Base-by-base conservation (phyloP, 2,797 vertebrate species). In the Poecilia wingei region DNA sequence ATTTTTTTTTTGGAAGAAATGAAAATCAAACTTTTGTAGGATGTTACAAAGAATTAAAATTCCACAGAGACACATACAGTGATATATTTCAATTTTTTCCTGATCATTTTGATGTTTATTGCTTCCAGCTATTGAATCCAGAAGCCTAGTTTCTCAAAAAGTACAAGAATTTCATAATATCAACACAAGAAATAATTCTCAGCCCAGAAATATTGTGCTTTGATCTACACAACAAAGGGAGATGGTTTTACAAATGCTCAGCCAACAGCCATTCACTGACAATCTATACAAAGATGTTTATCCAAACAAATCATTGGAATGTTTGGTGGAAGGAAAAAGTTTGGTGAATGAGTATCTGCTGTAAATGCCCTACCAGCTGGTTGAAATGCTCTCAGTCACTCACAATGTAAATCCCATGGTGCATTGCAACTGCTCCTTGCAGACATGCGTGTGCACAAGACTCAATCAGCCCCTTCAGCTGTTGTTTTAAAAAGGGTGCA, bases 1-100 rank as follows among this genome's bases (percentile, higher is more conserved):
- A 70, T 25, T 36, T 82, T 75, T 64, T 72, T 64, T 74, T 45
- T 84, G 45, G 45, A 33, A 46, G 43, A n/a, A 41, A 47, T 71
- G 45, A 80, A 64, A 57, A 68, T 87, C 1, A 75, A 76, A 68
- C 46, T 53, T 13, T 46, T 22, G 1, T 53, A 20, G 64, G 20
- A 41, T 66, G 7, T 41, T 22, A 68, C 20, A 68, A 39, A 68
- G 20, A 68, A 18, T 39, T 9, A 33, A 25, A 39, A 68, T 68
- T 12, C 20, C 18, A 41, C 64, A 22, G 31, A 64, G n/a, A 57
- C 55, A 28, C 57, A 33, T 61, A 33, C 12, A 31, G 31, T 64
- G 31, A 36, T 36, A 4, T 18, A 36, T 9, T 16, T 20, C 0
- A 0, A 25, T 68, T 68, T 39, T 41, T 68, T 5, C 20, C 20